phyloP scores from a whole-genome alignment of 53 echinoderm and acorn worm genomes.

The Zoroaster sp. region DNA sequence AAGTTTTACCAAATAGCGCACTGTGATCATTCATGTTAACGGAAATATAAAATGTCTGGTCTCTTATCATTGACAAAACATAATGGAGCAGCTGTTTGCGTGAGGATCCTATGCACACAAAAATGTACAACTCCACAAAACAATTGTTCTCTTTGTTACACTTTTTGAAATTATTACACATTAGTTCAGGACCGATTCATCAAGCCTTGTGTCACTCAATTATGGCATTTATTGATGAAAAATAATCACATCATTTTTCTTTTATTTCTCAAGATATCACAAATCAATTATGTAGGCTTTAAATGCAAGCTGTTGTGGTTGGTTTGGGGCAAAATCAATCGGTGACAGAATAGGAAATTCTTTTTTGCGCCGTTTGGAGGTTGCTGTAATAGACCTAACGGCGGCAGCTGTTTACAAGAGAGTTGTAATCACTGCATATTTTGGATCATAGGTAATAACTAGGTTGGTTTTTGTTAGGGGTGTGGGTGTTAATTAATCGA shows the following conservation, averaged over 20 bases:
- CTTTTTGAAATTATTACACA: constrained; percentile 7
- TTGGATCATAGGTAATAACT: not conserved
- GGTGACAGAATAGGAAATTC: not conserved
- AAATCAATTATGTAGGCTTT: not conserved
- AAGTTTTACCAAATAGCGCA: no score
- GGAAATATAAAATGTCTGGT: not conserved
- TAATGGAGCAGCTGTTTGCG: constrained; percentile 12
- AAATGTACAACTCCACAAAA: not conserved
- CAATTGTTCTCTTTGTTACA: constrained; percentile 3
- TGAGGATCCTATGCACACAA: not conserved
- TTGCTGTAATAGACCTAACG: not conserved
- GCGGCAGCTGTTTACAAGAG: constrained; percentile 13
- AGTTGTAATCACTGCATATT: not conserved
- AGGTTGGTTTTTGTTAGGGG: no score
- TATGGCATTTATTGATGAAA: not conserved
- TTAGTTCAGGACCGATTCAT: not conserved
- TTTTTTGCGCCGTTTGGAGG: constrained; percentile 2
- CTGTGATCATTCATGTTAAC: no score
- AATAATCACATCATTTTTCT: not conserved
- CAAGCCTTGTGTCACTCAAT: not conserved
- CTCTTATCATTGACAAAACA: not conserved
- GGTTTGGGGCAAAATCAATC: not conserved
- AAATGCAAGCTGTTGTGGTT: not conserved
- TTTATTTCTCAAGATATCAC: not conserved
- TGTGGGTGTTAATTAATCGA: not conserved